Base-by-base conservation (phyloP, 1,140 invertebrate genomes). In the Samia ricini region DNA sequence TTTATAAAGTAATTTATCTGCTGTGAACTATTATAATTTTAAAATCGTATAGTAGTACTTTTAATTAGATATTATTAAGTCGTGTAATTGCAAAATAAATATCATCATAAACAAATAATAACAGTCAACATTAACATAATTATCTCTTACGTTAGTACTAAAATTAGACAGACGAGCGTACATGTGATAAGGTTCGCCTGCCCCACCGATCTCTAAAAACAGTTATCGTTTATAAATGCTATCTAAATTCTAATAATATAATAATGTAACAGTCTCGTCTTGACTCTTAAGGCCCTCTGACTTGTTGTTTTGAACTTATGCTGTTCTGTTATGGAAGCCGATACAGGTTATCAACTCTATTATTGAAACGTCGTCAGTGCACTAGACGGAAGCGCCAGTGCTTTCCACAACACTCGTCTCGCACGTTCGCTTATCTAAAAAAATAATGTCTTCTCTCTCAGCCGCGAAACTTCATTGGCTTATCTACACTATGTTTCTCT, bases 271-370 rank as follows among this genome's bases (percentile, higher is more conserved):
- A 83, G 74, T 76, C 74, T 76, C 68, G 76, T 75, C 74, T 74
- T 77, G 60, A 76, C 64, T 63, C 60, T 61, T 64, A 68, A 76
- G 77, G 77, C 79, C 72, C 69, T 72, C 76, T 71, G 75, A 79
- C 78, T 81, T 86, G 83, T 89, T 89, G 83, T 89, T 89, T 85
- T 88, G 78, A 86, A 89, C 79, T 86, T 79, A 77, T 78, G 78
- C 78, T 74, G 76, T 80, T 73, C 76, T 80, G 68, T 85, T 75
- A 68, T 78, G 64, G 79, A 72, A 71, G 76, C 81, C 83, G 77
- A 88, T 76, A 87, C 77, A 82, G 82, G 86, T 86, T 89, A 89
- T 88, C 86, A 61, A 71, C 73, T 83, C 71, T 85, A 84, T 88
- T 88, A 81, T 84, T 83, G 72, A 85, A 76, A 56, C 76, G 80